Conservation (phyloP, 2,113 vertebrate species). For the Aldabrachelys gigantea region DNA sequence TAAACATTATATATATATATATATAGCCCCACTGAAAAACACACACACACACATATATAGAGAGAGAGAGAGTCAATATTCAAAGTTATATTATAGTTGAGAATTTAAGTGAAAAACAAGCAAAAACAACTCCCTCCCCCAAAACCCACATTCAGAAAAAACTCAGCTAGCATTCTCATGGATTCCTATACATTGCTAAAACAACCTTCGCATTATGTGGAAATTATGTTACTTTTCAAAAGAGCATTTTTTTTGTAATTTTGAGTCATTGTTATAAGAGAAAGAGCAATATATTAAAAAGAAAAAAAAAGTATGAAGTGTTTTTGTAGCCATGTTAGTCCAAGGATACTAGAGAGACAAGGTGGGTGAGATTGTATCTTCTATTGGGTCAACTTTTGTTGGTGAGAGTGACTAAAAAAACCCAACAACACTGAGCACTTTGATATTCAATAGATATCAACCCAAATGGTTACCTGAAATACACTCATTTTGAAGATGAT, state of each 20-base stretch:
- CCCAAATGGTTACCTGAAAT: not conserved
- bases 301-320: not conserved
- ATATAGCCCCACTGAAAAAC: rapidly evolving
- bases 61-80: not conserved
- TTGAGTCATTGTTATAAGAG: not conserved
- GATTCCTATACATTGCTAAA: too few species aligned
- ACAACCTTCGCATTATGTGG: too few species aligned
- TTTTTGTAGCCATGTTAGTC: too few species aligned
- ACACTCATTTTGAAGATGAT: not conserved
- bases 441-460: not conserved
- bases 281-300: not conserved
- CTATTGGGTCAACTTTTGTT: too few species aligned
- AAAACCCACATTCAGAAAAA: not conserved
- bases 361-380: too few species aligned
- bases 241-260: not conserved
- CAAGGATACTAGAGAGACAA: too few species aligned
- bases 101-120: too few species aligned
- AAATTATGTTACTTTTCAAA: too few species aligned
- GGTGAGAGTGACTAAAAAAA: not conserved
- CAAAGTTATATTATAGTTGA: too few species aligned
- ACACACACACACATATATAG: too few species aligned
- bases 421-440: not conserved
- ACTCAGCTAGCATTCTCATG: not conserved
- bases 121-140: not conserved
- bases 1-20: not conserved